Percentiles rank a stretch among this genome's conserved stretches.
phyloP scores from a whole-genome alignment of 30 jellyfish, hydroid and myxozoan species.

The Cassiopea andromeda region DNA sequence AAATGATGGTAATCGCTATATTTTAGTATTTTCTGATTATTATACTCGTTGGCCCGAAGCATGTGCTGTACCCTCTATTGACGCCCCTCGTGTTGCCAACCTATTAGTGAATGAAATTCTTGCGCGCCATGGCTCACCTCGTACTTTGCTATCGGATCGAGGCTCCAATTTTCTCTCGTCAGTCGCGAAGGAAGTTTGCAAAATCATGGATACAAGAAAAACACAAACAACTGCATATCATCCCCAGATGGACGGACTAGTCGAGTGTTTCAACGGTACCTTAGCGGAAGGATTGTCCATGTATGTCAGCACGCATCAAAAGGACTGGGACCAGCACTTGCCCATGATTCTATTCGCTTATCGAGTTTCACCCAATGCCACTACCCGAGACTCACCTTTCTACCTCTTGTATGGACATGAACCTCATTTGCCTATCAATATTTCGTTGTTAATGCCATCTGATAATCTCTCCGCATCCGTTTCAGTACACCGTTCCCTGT shows the following conservation, averaged over 20 bases:
- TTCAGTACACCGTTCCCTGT: constrained; percentile 20
- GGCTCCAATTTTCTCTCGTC: constrained; percentile 24
- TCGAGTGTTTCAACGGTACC: constrained; percentile 53
- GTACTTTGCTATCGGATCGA: constrained; percentile 45
- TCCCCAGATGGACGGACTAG: constrained; percentile 60
- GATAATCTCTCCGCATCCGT: constrained; percentile 16
- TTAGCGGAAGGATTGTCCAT: constrained; percentile 23
- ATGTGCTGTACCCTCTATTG: constrained; percentile 17
- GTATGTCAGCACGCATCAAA: constrained; percentile 42
- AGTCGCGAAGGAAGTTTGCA: constrained; percentile 4
- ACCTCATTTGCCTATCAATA: constrained; percentile 27
- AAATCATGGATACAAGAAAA: constrained; percentile 2
- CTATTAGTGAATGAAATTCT: constrained; percentile 31
- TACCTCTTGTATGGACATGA: constrained; percentile 29
- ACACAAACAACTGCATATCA: constrained; percentile 48
- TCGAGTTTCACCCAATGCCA: constrained; percentile 53
- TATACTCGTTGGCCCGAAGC: constrained; percentile 61
- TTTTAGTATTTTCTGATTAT: constrained; percentile 28
- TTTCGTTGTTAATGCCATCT: constrained; percentile 12
- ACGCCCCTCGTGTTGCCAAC: constrained; percentile 42
- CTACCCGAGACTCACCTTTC: constrained; percentile 49
- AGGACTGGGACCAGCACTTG: constrained; percentile 41
- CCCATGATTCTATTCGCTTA: constrained; percentile 30
- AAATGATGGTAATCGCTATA: constrained; percentile 27
- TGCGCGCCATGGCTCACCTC: constrained; percentile 49